phyloP scores from a whole-genome alignment of 2,797 vertebrate genomes.

The Anguilla obscura region DNA sequence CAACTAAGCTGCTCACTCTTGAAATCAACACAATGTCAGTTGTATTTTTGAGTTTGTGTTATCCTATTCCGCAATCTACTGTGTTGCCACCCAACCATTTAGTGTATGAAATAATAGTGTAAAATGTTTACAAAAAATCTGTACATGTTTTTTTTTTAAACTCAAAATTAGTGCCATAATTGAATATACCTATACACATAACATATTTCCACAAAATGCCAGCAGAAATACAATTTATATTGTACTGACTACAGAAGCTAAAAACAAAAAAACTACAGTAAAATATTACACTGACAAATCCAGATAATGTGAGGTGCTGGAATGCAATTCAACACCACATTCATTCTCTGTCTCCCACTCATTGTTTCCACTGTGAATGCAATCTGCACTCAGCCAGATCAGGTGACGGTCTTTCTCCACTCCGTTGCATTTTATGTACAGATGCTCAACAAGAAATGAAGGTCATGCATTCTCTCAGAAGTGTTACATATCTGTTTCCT shows the following conservation, averaged over 20 bases:
- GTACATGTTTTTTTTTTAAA: not conserved
- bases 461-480: conserved; percentile 57
- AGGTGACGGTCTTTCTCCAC: conserved; percentile 53
- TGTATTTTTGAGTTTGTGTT: not conserved
- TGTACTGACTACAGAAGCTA: not conserved
- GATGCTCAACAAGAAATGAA: conserved; percentile 64
- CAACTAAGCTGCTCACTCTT: not conserved
- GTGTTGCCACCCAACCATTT: not conserved
- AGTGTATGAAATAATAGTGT: not conserved
- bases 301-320: not conserved
- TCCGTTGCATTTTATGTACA: conserved; percentile 51
- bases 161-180: not conserved
- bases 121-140: not conserved
- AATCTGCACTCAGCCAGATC: conserved; percentile 59
- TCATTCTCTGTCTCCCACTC: conserved; percentile 32
- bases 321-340: not conserved
- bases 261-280: not conserved
- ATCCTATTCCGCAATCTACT: not conserved
- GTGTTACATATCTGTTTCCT: conserved; percentile 69
- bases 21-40: not conserved
- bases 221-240: not conserved
- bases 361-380: conserved; percentile 58
- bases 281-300: not conserved
- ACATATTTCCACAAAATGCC: not conserved
- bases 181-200: not conserved